phyloP scores from a whole-genome alignment of 2,797 vertebrate species.

The Smutsia gigantea region DNA sequence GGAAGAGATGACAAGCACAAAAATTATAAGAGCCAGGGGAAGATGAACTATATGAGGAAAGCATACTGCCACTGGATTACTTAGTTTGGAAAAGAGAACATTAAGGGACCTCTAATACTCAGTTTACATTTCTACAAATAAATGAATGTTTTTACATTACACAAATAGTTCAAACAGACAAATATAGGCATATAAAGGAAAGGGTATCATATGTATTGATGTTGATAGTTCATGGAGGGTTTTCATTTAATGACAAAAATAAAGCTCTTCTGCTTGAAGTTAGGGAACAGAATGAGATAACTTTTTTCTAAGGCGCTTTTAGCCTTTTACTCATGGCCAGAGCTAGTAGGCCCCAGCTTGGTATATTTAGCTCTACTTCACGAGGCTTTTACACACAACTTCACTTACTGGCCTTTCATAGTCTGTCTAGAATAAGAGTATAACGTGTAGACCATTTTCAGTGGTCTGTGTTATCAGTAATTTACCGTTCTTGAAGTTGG shows the following conservation, averaged over 20 bases:
- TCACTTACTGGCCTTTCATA: background rate
- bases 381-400: background rate
- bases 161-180: constrained; percentile 48
- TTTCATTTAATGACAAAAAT: constrained; percentile 46
- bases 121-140: constrained; percentile 40
- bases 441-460: background rate
- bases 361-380: background rate
- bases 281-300: background rate
- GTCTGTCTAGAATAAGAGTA: background rate
- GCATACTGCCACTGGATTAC: background rate
- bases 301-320: background rate
- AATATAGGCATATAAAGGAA: background rate
- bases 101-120: constrained; percentile 28
- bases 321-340: background rate
- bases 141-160: background rate
- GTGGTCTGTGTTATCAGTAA: background rate
- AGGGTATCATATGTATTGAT: background rate
- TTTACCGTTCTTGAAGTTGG: constrained; percentile 27
- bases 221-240: background rate
- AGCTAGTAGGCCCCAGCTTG: background rate
- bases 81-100: constrained; percentile 35
- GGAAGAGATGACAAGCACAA: background rate
- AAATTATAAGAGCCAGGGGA: background rate
- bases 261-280: constrained; percentile 19
- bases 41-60: constrained; percentile 2